phyloP scores from a whole-genome alignment of 2,113 vertebrate species.

The Bucco capensis region DNA sequence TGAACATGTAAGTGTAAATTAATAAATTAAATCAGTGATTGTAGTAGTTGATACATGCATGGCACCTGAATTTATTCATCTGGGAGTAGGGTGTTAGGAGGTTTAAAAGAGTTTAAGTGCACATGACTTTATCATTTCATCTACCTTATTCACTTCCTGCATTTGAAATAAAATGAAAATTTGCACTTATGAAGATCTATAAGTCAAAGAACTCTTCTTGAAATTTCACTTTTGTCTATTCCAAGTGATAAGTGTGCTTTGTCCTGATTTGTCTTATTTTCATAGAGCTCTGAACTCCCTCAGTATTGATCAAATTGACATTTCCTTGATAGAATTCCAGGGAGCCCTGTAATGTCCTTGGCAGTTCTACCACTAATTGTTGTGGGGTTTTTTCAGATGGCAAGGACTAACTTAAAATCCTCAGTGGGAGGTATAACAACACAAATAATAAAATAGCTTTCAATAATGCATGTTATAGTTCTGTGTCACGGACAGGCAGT shows the following conservation, averaged over 20 bases:
- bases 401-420: neutral
- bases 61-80: neutral
- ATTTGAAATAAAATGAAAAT: neutral
- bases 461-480: neutral
- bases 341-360: neutral
- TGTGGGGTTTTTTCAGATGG: neutral
- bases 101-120: neutral
- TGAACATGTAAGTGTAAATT: neutral
- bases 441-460: neutral
- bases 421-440: neutral
- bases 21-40: neutral
- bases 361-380: neutral
- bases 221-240: neutral
- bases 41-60: neutral
- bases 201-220: neutral
- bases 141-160: neutral
- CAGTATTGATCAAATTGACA: neutral
- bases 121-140: neutral
- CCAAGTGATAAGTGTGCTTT: neutral
- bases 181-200: neutral
- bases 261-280: neutral
- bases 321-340: neutral
- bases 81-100: neutral
- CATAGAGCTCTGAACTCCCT: neutral
- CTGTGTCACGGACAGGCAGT: neutral